These are phyloP conservation scores for Bombus polaris DNA, from an alignment of 1,140 invertebrate species.

Conservation along the genomic window DNA sequence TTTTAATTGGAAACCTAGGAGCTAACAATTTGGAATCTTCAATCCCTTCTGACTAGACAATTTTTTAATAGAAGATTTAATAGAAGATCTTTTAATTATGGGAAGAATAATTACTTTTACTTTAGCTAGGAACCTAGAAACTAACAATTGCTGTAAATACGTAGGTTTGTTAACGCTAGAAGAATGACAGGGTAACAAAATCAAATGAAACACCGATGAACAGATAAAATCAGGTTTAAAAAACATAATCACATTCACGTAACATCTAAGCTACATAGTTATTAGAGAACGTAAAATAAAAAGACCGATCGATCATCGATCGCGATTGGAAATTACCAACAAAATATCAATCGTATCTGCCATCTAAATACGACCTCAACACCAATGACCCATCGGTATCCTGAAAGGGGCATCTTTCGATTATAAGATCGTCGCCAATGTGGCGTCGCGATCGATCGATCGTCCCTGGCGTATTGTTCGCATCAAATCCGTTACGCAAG, in stretches of 20 bases:
- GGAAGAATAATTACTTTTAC: too few species aligned
- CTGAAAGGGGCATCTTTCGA: background rate
- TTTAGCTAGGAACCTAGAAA: too few species aligned
- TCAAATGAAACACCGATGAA: too few species aligned
- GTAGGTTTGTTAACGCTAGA: too few species aligned
- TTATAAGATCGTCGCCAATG: background rate
- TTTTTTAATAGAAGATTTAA: too few species aligned
- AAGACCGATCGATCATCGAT: background rate
- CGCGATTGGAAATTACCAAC: background rate
- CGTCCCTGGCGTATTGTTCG: slow-evolving; percentile 19
- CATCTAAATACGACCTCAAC: background rate
- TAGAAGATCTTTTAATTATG: too few species aligned
- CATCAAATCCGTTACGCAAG: slow-evolving; percentile 53
- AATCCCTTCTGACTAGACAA: too few species aligned
- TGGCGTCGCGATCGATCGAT: background rate
- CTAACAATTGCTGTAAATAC: too few species aligned
- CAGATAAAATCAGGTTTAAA: background rate
- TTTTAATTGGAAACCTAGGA: too few species aligned
- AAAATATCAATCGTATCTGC: background rate
- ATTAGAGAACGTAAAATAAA: background rate
- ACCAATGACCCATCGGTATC: background rate
- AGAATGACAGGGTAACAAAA: too few species aligned
- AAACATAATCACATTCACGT: background rate
- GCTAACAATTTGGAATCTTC: too few species aligned
- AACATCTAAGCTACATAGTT: background rate